Conservation (phyloP, 2,113 vertebrate species). For the Sander lucioperca region DNA sequence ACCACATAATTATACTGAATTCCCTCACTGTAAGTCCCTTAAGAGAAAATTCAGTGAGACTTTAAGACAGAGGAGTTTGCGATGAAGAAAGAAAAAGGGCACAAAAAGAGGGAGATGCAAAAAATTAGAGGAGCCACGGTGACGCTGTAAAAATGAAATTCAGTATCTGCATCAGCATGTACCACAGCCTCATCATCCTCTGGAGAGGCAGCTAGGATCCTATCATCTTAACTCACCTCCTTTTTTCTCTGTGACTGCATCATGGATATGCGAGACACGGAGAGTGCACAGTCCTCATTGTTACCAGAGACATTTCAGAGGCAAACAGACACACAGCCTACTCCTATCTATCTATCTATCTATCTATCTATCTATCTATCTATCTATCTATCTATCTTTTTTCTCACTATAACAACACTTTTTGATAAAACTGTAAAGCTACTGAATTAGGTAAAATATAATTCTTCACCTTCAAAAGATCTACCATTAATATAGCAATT, state of each 20-base stretch:
- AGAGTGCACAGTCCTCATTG: conserved; percentile 39
- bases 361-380: conserved; percentile 9
- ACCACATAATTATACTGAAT: conserved; percentile 2
- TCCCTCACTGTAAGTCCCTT: conserved; percentile 22
- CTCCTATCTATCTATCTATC: not conserved
- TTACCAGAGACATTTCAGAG: conserved; percentile 32
- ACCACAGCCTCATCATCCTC: conserved; percentile 59
- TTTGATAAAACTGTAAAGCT: no score
- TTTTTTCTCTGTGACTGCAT: conserved; percentile 48
- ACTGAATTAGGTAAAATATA: not conserved
- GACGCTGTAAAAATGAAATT: conserved; percentile 52
- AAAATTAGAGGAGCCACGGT: conserved; percentile 7
- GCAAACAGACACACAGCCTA: conserved; percentile 5
- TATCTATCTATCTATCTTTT: not conserved
- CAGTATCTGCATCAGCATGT: conserved; percentile 70
- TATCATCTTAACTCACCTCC: conserved; percentile 59
- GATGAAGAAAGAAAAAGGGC: not conserved
- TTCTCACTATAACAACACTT: not conserved
- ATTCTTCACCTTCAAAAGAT: not conserved
- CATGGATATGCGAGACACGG: conserved; percentile 34
- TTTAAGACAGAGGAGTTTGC: conserved; percentile 14
- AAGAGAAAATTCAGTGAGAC: conserved; percentile 22
- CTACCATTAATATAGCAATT: not conserved
- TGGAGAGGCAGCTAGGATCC: conserved; percentile 58
- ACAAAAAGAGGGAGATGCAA: conserved; percentile 2